These are phyloP conservation scores for Cyrtorhinus lividipennis DNA, from an alignment of 1,140 invertebrate species.

Conservation along the genomic window DNA sequence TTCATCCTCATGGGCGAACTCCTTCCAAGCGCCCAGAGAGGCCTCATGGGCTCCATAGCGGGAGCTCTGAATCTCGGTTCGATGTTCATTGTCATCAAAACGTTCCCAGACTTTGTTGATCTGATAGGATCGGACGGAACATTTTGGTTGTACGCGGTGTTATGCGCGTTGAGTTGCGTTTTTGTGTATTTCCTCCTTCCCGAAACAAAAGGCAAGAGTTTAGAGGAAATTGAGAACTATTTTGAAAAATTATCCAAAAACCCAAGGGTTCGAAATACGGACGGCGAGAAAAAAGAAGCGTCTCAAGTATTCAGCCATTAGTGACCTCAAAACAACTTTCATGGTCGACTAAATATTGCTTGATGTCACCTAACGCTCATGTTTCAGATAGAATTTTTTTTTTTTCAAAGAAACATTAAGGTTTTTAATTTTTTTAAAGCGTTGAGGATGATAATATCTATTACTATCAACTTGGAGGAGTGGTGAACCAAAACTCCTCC, in stretches of 20 bases:
- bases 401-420: no score
- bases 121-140: conserved; percentile 29
- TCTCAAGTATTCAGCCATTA: no score
- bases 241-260: conserved; percentile 17
- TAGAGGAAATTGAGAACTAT: conserved; percentile 36
- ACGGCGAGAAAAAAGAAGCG: no score
- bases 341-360: no score
- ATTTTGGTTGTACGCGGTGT: conserved; percentile 37
- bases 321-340: no score
- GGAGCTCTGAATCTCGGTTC: conserved; percentile 32
- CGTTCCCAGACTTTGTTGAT: conserved; percentile 30
- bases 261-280: neutral
- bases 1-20: conserved; percentile 38
- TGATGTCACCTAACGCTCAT: no score
- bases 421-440: no score
- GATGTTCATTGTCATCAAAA: conserved; percentile 36
- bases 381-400: no score
- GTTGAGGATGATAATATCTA: no score
- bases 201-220: conserved; percentile 39
- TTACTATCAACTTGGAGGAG: no score
- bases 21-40: conserved; percentile 32
- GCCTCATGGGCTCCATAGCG: conserved; percentile 32
- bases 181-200: conserved; percentile 35
- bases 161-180: conserved; percentile 32
- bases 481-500: no score